Conservation (phyloP, 2,888 invertebrate genomes). For the Tetragonula carbonaria region DNA sequence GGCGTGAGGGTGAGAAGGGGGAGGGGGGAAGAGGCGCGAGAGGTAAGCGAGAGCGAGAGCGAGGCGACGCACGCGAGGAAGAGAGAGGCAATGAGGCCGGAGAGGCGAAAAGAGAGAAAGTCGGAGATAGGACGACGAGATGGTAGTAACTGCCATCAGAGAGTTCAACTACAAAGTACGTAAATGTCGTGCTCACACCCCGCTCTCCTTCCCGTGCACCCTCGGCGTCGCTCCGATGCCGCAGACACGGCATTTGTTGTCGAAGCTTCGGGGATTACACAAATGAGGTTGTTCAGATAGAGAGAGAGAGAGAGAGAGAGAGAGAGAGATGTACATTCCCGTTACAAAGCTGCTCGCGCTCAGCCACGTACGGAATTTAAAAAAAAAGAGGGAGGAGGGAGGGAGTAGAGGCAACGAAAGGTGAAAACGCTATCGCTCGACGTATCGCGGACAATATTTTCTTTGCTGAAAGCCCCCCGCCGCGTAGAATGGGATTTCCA, state of each 20-base stretch:
- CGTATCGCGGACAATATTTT: conserved; percentile 69
- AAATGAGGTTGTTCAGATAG: conserved; percentile 78
- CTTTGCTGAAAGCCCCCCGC: conserved; percentile 68
- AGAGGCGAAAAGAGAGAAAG: conserved; percentile 22
- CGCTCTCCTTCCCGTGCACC: conserved; percentile 43
- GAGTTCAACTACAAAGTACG: conserved; percentile 74
- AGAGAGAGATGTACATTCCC: conserved; percentile 73
- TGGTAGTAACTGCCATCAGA: conserved; percentile 54
- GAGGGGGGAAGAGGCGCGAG: conserved; percentile 10
- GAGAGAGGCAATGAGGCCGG: not conserved
- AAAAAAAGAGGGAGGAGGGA: conserved; percentile 1
- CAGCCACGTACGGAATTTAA: conserved; percentile 69
- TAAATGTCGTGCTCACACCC: conserved; percentile 74
- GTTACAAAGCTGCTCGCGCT: conserved; percentile 67
- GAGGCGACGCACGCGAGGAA: too few species aligned
- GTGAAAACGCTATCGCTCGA: conserved; percentile 65
- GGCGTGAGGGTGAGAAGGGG: not conserved
- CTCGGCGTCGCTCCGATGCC: conserved; percentile 64
- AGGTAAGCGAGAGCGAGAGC: conserved; percentile 14
- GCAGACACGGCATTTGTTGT: conserved; percentile 75
- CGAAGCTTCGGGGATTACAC: conserved; percentile 78
- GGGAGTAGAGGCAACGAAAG: conserved; percentile 23
- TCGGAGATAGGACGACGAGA: conserved; percentile 21
- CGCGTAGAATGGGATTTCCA: conserved; percentile 69
- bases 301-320: too few species aligned